Evolutionary conservation across 2,113 vertebrate genomes (phyloP).

Genomic region (Macrotis lagotis): DNA sequence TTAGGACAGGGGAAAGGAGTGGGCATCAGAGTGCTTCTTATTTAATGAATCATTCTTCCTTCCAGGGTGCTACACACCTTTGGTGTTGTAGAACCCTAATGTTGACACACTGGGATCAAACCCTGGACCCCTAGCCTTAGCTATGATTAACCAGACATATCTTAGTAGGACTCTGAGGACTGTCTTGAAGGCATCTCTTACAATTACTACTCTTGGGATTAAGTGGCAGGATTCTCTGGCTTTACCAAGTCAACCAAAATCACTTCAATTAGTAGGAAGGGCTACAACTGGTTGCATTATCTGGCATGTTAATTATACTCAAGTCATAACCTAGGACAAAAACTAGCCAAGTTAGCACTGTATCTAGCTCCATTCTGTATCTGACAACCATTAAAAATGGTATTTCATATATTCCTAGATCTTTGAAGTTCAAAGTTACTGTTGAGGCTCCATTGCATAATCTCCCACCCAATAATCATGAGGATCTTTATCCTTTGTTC

Average conservation of each 20-base stretch:
- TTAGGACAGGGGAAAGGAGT: neutral
- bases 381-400: neutral
- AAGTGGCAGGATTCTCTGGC: neutral
- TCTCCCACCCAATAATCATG: neutral
- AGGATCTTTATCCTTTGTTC: no score
- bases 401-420: neutral
- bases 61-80: neutral
- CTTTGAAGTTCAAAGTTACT: neutral
- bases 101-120: neutral
- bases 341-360: neutral
- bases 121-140: neutral
- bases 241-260: neutral
- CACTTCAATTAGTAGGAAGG: neutral
- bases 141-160: neutral
- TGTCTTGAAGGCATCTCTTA: neutral
- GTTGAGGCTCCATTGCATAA: neutral
- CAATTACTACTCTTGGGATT: neutral
- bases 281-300: neutral
- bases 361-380: neutral
- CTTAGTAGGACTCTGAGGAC: neutral
- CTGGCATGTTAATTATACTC: neutral
- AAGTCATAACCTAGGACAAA: neutral
- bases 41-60: neutral
- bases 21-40: neutral
- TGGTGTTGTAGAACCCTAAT: neutral